These are phyloP conservation scores for Euphysa ruthae DNA, from an alignment of 30 jellyfish, hydroid and myxozoan species.

Conservation along the genomic window DNA sequence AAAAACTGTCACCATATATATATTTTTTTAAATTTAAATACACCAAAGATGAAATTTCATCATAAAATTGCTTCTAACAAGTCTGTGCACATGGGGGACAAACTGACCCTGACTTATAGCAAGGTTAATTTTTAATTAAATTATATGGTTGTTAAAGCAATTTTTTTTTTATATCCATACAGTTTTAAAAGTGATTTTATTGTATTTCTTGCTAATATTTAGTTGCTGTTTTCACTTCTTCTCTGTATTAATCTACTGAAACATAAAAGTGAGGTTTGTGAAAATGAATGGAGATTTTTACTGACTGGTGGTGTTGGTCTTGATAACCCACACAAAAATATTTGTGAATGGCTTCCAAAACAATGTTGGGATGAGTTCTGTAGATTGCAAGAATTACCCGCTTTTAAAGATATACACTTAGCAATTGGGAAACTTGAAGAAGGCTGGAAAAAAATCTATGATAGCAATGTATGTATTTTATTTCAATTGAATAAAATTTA, in stretches of 20 bases:
- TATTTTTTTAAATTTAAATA: too few relatives aligned
- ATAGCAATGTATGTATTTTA: constrained; percentile 97
- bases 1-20: too few relatives aligned
- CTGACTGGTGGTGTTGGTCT: constrained; percentile 96
- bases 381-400: constrained; percentile 63
- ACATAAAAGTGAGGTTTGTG: constrained; percentile 57
- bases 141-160: too few relatives aligned
- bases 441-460: constrained; percentile 90
- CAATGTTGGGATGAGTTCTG: constrained; percentile 92
- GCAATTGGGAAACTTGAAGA: constrained; percentile 3
- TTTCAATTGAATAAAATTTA: too few relatives aligned
- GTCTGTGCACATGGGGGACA: too few relatives aligned
- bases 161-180: too few relatives aligned
- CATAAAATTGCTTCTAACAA: too few relatives aligned
- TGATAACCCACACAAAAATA: constrained; percentile 77
- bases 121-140: too few relatives aligned
- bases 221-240: constrained; percentile 80
- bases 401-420: constrained; percentile 21
- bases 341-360: constrained; percentile 82
- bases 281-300: constrained; percentile 80
- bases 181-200: too few relatives aligned
- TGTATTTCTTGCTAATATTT: too few relatives aligned
- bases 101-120: too few relatives aligned
- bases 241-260: constrained; percentile 82
- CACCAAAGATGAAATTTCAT: too few relatives aligned